phyloP scores from a whole-genome alignment of 2,113 vertebrate species.

The Pedionomus torquatus region DNA sequence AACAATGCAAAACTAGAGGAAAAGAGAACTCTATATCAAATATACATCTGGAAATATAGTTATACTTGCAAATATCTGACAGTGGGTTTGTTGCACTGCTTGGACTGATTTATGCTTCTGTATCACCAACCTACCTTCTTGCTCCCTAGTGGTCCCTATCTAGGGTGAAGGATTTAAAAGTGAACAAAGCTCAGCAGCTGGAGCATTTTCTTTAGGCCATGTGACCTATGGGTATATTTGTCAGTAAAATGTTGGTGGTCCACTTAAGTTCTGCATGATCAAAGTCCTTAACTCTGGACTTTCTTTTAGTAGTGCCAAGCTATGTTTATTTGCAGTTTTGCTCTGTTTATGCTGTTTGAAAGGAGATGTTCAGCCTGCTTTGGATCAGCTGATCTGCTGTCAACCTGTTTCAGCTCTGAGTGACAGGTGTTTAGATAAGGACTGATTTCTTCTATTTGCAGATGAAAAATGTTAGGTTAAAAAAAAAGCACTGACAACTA shows the following conservation, averaged over 20 bases:
- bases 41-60: neutral
- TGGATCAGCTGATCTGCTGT: slow-evolving; percentile 44
- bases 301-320: slow-evolving; percentile 35
- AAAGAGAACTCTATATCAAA: neutral
- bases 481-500: neutral
- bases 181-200: slow-evolving; percentile 27
- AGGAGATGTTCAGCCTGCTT: slow-evolving; percentile 33
- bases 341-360: slow-evolving; percentile 68
- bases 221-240: slow-evolving; percentile 14
- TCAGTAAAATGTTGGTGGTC: slow-evolving; percentile 58
- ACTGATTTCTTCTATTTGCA: slow-evolving; percentile 5
- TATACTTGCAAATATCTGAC: neutral
- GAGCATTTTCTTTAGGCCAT: slow-evolving; percentile 24
- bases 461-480: slow-evolving; percentile 25
- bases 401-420: slow-evolving; percentile 18
- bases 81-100: neutral
- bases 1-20: neutral
- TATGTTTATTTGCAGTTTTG: slow-evolving; percentile 69
- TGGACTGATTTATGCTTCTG: neutral
- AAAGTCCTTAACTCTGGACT: slow-evolving; percentile 52
- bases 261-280: slow-evolving; percentile 55
- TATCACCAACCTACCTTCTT: neutral
- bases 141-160: neutral
- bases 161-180: neutral
- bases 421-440: slow-evolving; percentile 72